Evolutionary conservation across 2,797 vertebrate species (phyloP).

Genomic region (Falco concolor): DNA sequence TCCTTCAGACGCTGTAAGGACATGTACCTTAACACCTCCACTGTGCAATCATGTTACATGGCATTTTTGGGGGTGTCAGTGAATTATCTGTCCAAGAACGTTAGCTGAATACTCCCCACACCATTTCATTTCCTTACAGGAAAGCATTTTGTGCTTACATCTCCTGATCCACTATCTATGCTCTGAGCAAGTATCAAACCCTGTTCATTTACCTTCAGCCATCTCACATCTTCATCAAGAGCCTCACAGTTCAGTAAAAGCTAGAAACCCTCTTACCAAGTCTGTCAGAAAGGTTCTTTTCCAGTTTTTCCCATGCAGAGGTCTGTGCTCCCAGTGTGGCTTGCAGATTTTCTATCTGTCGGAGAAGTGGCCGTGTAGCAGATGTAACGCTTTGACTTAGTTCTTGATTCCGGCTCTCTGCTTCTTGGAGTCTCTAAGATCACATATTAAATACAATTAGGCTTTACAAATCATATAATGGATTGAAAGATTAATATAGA

Average conservation of each 20-base stretch:
- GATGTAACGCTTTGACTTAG: slow-evolving; percentile 93
- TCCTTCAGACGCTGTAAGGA: background rate
- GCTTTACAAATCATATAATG: background rate
- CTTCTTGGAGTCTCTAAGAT: slow-evolving; percentile 90
- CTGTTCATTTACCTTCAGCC: background rate
- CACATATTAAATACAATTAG: background rate
- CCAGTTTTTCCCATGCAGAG: slow-evolving; percentile 92
- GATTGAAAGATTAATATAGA: background rate
- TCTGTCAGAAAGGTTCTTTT: slow-evolving; percentile 93
- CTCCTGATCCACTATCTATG: rapidly evolving
- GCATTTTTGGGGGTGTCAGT: background rate
- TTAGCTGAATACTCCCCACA: background rate
- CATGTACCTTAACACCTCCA: background rate
- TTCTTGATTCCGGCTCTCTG: slow-evolving; percentile 93
- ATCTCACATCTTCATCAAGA: background rate
- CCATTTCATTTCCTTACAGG: background rate
- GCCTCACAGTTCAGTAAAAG: background rate
- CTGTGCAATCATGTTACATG: rapidly evolving
- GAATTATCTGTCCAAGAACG: background rate
- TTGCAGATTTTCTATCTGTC: slow-evolving; percentile 97
- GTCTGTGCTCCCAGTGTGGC: slow-evolving; percentile 89
- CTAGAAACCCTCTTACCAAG: slow-evolving; percentile 78
- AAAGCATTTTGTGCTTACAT: background rate
- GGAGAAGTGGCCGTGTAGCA: slow-evolving; percentile 89
- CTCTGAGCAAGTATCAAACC: background rate